A percentile compares a stretch with the other conserved stretches of the same genome.
These are phyloP conservation scores for Tetrax tetrax DNA, from an alignment of 2,113 vertebrate genomes.

Conservation along the genomic window DNA sequence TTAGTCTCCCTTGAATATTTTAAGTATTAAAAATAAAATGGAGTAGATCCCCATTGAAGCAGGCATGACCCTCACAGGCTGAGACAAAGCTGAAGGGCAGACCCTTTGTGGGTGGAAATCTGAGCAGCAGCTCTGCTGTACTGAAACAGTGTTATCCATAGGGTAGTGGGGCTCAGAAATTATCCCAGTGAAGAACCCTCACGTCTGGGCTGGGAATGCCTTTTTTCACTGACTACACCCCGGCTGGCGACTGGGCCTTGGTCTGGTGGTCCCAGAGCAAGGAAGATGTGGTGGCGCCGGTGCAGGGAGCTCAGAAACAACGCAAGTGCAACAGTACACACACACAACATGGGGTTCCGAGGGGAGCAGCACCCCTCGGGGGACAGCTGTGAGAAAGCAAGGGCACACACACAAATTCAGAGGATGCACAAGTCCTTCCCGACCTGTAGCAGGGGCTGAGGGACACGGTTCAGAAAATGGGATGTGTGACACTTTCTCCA, in stretches of 20 bases:
- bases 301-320: background rate
- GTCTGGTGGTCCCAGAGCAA: background rate
- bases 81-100: background rate
- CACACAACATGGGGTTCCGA: fast-evolving
- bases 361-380: background rate
- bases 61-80: background rate
- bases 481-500: background rate
- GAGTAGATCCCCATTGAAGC: background rate
- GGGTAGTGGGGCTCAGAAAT: fast-evolving
- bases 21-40: background rate
- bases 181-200: background rate
- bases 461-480: background rate
- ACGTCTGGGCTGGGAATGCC: background rate
- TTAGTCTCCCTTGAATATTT: background rate
- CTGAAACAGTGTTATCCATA: background rate
- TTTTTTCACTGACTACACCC: background rate
- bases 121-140: background rate
- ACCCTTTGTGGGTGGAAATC: background rate
- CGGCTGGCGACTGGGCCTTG: background rate
- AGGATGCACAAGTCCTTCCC: fast-evolving
- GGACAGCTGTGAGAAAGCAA: background rate
- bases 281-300: fast-evolving
- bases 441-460: background rate
- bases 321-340: background rate
- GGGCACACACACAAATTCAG: background rate